Evolutionary conservation across 2,888 invertebrate species (phyloP).

Genomic region (Tanytarsus gracilentus): DNA sequence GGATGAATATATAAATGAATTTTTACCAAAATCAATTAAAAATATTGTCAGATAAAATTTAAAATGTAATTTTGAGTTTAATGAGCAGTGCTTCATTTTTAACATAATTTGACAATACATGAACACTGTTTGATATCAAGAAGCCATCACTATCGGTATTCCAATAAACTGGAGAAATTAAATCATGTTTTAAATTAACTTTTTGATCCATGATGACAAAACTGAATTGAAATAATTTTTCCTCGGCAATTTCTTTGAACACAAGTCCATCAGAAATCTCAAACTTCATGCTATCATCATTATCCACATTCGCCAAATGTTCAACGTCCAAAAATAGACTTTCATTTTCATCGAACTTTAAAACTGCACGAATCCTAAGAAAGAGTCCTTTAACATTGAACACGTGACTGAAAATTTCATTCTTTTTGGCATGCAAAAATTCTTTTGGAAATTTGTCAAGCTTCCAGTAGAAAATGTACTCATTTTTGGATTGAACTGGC

Average conservation of each 20-base stretch:
- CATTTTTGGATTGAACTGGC: not conserved
- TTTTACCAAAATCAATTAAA: not conserved
- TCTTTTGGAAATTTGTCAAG: slow-evolving; percentile 18
- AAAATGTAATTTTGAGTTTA: slow-evolving; percentile 17
- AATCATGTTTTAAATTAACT: slow-evolving; percentile 2
- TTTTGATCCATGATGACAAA: slow-evolving; percentile 20
- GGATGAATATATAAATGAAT: not conserved
- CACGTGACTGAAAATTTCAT: slow-evolving; percentile 25
- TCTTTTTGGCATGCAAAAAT: not conserved
- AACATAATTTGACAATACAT: slow-evolving; percentile 11
- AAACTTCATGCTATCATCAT: slow-evolving; percentile 8
- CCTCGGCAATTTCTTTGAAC: slow-evolving; percentile 21
- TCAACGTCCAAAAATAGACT: slow-evolving; percentile 10
- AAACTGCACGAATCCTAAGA: slow-evolving; percentile 3
- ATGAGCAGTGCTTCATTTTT: slow-evolving; percentile 16
- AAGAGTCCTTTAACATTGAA: slow-evolving; percentile 25
- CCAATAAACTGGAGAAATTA: slow-evolving; percentile 19
- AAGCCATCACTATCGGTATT: slow-evolving; percentile 15
- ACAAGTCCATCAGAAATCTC: slow-evolving; percentile 18
- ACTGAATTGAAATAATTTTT: slow-evolving; percentile 21
- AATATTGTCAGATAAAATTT: not conserved
- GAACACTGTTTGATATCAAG: slow-evolving; percentile 19
- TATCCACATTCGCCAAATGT: slow-evolving; percentile 23
- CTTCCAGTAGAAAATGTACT: slow-evolving; percentile 24
- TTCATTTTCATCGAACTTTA: not conserved